Percentiles rank a stretch among this genome's conserved stretches.
Conservation (phyloP, 2,888 invertebrate species). For the Phrixothrix hirtus region DNA sequence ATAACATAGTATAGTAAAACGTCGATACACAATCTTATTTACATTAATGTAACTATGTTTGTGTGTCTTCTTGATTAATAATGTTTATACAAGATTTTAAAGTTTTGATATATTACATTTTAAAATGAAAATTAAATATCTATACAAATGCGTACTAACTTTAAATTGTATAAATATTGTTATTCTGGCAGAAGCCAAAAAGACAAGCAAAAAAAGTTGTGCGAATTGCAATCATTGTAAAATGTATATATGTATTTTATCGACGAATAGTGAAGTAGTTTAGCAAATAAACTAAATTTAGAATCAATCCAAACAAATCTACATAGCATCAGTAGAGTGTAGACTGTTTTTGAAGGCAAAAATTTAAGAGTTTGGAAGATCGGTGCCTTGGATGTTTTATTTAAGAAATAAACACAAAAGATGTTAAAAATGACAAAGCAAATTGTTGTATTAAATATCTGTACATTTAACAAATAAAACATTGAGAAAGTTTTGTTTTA, state of each 20-base stretch:
- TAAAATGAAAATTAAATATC: neutral
- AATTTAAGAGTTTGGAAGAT: conserved; percentile 49
- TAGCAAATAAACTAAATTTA: conserved; percentile 29
- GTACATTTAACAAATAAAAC: conserved; percentile 49
- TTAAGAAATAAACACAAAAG: conserved; percentile 50
- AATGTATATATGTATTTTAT: conserved; percentile 53
- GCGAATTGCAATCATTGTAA: conserved; percentile 57
- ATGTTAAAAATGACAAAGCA: conserved; percentile 42
- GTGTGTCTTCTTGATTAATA: conserved; percentile 26
- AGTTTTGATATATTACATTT: neutral
- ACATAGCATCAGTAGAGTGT: conserved; percentile 38
- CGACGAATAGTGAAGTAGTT: conserved; percentile 46
- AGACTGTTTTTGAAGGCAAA: conserved; percentile 51
- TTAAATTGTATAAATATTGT: conserved; percentile 23
- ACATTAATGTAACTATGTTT: conserved; percentile 27
- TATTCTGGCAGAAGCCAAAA: conserved; percentile 22
- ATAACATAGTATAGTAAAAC: conserved; percentile 25
- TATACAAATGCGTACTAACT: neutral
- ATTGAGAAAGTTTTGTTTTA: conserved; percentile 15
- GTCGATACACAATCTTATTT: conserved; percentile 28
- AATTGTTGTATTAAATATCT: conserved; percentile 55
- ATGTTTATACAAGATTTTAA: conserved; percentile 22
- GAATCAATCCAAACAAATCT: conserved; percentile 31
- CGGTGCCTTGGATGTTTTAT: conserved; percentile 58
- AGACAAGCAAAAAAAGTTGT: conserved; percentile 45